Evolutionary conservation across 2,888 invertebrate species (phyloP), one percentile per base, ranked within the genome.

Genomic region (Phragmatobia fuliginosa): DNA sequence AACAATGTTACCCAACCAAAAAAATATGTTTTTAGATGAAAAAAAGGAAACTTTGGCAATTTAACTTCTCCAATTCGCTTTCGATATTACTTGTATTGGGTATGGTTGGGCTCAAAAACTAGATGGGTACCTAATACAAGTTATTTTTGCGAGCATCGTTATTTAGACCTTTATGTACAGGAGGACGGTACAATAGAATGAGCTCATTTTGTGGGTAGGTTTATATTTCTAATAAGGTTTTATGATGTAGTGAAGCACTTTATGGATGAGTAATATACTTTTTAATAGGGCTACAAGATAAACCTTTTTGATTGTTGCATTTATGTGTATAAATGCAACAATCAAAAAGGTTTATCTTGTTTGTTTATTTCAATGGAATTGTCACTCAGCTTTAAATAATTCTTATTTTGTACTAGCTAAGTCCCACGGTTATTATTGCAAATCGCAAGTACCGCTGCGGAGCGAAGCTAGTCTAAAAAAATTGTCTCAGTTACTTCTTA

Each of bases 21-120:
- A n/a, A 62, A 33, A 38, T 16, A 25, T 62, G 16, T 33, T 61
- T 36, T 60, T 32, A 21, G 10, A n/a, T 33, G 14, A 21, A 33
- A 32, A 60, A 33, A 33, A 25, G 25, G 3, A 62, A 36, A 62
- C 62, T 36, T 62, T 62, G n/a, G 32, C 59, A 60, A 60, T 60
- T 60, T 60, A 60, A 60, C 59, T 60, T 60, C 33, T 31, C 21
- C 32, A 60, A 60, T 33, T 60, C 59, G 7, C 10, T 10, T 33
- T 32, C 32, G 4, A 60, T 60, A 32, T 32, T n/a, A 33, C 33
- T 60, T 21, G 21, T 60, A 60, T n/a, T n/a, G 10, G n/a, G 33
- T 60, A 33, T 60, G 3, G 7, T 60, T 32, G 32, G 32, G 56
- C 28, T 60, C 33, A 32, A 60, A 32, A 33, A 32, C n/a, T n/a